Evolutionary conservation across 1,140 invertebrate species (phyloP).

Genomic region (Drosophila funebris): DNA sequence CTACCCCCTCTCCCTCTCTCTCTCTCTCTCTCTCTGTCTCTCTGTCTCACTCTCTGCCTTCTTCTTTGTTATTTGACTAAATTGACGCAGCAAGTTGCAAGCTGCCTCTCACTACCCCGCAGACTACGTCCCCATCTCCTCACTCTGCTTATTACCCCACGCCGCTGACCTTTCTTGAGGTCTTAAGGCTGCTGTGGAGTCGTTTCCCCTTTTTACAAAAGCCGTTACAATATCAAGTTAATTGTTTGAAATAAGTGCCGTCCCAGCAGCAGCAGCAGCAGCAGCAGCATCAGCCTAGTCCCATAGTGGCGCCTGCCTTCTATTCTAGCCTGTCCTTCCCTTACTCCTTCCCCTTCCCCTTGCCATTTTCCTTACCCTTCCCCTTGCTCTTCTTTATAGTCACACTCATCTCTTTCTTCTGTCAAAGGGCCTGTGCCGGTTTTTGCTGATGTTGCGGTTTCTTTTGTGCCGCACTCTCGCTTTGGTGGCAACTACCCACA

Average conservation of each 20-base stretch:
- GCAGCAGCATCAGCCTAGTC: neutral
- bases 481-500: constrained; percentile 64
- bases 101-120: constrained; percentile 29
- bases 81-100: constrained; percentile 38
- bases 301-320: neutral
- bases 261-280: constrained; percentile 7
- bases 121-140: neutral
- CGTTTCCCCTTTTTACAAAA: constrained; percentile 51
- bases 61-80: constrained; percentile 66
- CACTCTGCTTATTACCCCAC: constrained; percentile 1
- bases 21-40: too few species aligned
- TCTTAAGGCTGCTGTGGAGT: constrained; percentile 19
- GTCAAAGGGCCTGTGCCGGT: constrained; percentile 32
- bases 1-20: too few species aligned
- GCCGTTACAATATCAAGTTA: constrained; percentile 80
- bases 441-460: constrained; percentile 79
- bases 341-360: neutral
- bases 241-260: constrained; percentile 82
- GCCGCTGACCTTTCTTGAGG: constrained; percentile 54
- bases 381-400: neutral
- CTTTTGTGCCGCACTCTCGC: constrained; percentile 65
- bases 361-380: neutral
- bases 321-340: too few species aligned
- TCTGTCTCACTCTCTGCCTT: too few species aligned
- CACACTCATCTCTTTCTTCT: neutral